Conservation (phyloP, 2,888 invertebrate species). For the Aphodius sticticus region DNA sequence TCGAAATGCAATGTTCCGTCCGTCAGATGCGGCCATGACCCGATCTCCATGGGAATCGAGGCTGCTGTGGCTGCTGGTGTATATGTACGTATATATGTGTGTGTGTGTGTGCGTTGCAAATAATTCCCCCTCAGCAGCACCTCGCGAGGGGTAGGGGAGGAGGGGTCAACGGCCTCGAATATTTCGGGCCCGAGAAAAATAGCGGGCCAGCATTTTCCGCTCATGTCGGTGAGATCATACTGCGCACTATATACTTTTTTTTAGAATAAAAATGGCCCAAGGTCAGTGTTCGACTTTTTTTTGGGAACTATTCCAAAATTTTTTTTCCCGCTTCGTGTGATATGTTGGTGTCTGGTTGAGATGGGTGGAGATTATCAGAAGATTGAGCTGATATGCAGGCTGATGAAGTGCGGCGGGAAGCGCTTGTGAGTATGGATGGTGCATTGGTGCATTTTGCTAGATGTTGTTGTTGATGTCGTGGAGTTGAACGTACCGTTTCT, state of each 20-base stretch:
- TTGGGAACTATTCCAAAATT: neutral
- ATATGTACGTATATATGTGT: too few relatives aligned
- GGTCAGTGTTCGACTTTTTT: neutral
- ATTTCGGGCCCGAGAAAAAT: neutral
- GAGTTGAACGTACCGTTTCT: neutral
- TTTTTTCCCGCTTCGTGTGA: neutral
- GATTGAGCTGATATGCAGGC: neutral
- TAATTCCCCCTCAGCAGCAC: neutral
- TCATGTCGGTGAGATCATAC: neutral
- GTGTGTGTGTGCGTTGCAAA: neutral
- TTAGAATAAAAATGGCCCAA: neutral
- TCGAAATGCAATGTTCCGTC: neutral
- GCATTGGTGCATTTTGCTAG: neutral
- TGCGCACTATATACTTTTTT: neutral
- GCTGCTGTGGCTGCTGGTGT: neutral
- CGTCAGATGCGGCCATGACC: conserved; percentile 4
- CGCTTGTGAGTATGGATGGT: neutral
- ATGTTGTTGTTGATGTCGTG: neutral
- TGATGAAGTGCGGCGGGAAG: neutral
- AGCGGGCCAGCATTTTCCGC: neutral
- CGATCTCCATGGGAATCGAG: conserved; percentile 4
- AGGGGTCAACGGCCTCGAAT: neutral
- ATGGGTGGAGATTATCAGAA: neutral
- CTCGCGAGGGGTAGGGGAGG: neutral
- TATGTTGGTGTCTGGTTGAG: neutral